Evolutionary conservation across 1,140 invertebrate genomes (phyloP), one percentile per base, ranked within the genome.

Genomic region (Delia radicum): DNA sequence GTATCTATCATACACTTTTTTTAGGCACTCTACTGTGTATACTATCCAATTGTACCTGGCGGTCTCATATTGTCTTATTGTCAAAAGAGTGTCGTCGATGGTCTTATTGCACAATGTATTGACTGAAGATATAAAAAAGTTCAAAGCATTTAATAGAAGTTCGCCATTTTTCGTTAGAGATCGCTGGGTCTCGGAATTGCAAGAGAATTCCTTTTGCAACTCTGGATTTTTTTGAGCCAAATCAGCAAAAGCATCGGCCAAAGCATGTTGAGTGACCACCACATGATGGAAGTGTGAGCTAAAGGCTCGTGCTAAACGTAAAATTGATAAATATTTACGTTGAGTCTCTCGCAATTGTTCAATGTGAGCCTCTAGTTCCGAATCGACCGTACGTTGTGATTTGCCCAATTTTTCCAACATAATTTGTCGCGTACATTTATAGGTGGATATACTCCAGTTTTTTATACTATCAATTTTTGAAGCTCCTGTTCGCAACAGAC

Each of bases 401-500:
- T 98, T 98, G 2, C 97, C 97, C 62, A 98, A 88, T 87, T 96
- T 97, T 86, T 98, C 96, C 81, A 96, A 95, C 87, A 99, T 92
- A 61, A 97, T 89, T 86, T 99, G 97, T 79, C 95, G 95, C 0
- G 96, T 98, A 84, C 96, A 98, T 87, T 98, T 98, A 84, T 97
- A 98, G 1, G 97, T 98, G 74, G 96, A 97, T 82, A 98, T 94
- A 81, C 96, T 95, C 97, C 97, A 99, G 82, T 95, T 96, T 86
- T 95, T 96, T 48, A 98, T 89, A 42, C 93, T 92, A 85, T 98
- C 96, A 84, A 98, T 94, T 87, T 92, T 94, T 79, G 90, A 94
- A 78, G 88, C 88, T 27, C 91, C 89, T 61, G 89, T 89, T 80
- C 91, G 91, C 46, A 91, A 88, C 31, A 91, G 87, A 79, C 89